Evolutionary conservation across 2,888 invertebrate species (phyloP), one percentile per base, ranked within the genome.

Genomic region (Tinea trinotella): DNA sequence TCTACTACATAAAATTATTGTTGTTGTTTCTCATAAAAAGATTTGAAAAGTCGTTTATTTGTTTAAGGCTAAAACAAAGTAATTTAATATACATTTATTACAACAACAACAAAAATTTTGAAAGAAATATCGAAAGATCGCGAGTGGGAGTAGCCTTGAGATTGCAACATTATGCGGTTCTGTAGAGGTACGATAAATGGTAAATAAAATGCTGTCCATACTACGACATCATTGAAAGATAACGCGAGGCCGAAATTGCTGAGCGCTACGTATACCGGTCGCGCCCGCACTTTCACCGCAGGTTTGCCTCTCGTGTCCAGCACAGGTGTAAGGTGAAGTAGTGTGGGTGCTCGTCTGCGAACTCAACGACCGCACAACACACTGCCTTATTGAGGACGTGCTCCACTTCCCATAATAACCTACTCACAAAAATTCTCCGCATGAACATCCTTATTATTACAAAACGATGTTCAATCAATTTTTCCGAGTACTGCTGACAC

Each of bases 371-470:
- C 61, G 61, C 48, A n/a, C 17, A n/a, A 44, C 44, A 44, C 48
- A 48, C 48, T 48, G 15, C 24, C 24, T 10, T 34, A 34, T 52
- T 61, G 61, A 60, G 67, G 73, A 69, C 63, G 68, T 74, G 80
- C 71, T 71, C 80, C 72, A 80, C 73, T 81, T 83, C 76, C 64
- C 76, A 76, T 72, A 68, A 67, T 20, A 19, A 50, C 50, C 36
- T 40, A 46, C 36, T 10, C 17, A 36, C 54, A 24, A 49, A 54
- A 54, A 48, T 46, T 40, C 40, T 7, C 17, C 40, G 40, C 40
- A 30, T n/a, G n/a, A 30, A 30, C 15, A 40, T 40, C 40, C 40
- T 40, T 40, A 40, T 40, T 40, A n/a, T 36, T 36, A 36, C 19
- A 4, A 36, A 52, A 20, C 19, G 10, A n/a, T 53, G 20, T 10